Conservation (phyloP, 2,888 invertebrate genomes). For the Drosophila lutescens region DNA sequence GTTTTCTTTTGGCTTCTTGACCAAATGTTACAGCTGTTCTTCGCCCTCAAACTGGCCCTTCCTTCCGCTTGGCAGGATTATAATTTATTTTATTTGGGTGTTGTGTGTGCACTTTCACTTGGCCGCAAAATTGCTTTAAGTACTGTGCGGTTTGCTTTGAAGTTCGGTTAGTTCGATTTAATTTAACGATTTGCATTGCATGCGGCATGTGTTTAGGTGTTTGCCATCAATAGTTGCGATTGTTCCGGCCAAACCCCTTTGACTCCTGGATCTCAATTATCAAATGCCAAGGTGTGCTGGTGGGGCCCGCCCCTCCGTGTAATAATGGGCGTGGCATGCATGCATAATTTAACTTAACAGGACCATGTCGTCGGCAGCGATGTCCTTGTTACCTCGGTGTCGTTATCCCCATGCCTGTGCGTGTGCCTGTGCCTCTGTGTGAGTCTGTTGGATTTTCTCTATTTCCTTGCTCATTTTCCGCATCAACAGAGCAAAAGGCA, state of each 20-base stretch:
- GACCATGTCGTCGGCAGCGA: slow-evolving; percentile 60
- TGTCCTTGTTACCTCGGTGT: slow-evolving; percentile 56
- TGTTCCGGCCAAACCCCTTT: slow-evolving; percentile 9
- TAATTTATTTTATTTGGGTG: slow-evolving; percentile 18
- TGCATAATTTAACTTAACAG: slow-evolving; percentile 78
- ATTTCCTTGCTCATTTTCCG: slow-evolving; percentile 75
- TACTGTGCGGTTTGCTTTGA: slow-evolving; percentile 30
- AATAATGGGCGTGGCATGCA: slow-evolving; percentile 60
- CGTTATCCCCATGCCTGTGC: slow-evolving; percentile 27
- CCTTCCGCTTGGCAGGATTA: slow-evolving; percentile 1
- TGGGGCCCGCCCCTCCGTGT: slow-evolving; percentile 6
- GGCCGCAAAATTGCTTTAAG: slow-evolving; percentile 29
- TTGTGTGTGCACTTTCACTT: slow-evolving; percentile 22
- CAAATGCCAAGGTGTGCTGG: slow-evolving; percentile 40
- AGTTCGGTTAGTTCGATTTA: slow-evolving; percentile 22
- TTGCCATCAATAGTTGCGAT: slow-evolving; percentile 28
- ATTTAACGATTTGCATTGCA: slow-evolving; percentile 21
- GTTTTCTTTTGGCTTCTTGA: slow-evolving; percentile 33
- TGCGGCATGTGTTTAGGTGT: slow-evolving; percentile 8
- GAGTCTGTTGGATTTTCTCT: slow-evolving; percentile 40
- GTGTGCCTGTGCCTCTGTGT: slow-evolving; percentile 8
- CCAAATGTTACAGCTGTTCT: slow-evolving; percentile 23
- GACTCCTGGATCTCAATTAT: slow-evolving; percentile 34
- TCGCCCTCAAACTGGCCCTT: slow-evolving; percentile 4
- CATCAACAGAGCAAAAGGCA: slow-evolving; percentile 72